Evolutionary conservation across 2,797 vertebrate genomes (phyloP).

Genomic region (Pseudocheirus occidentalis): DNA sequence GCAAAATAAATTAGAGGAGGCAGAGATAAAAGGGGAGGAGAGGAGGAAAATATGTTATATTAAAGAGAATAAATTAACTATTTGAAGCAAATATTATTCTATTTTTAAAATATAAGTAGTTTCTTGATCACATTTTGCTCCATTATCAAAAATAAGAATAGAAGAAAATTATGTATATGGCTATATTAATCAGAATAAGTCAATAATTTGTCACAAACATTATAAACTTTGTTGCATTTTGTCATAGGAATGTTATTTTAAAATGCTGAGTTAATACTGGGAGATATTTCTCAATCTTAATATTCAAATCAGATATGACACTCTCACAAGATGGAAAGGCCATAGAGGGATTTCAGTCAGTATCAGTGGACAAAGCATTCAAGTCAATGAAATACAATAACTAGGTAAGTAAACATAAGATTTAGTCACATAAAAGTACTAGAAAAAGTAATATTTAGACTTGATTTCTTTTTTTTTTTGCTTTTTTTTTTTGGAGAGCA

Average conservation of each 20-base stretch:
- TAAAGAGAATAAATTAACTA: neutral
- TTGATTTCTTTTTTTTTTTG: too few relatives aligned
- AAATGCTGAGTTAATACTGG: neutral
- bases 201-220: neutral
- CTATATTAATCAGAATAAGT: neutral
- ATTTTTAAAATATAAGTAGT: neutral
- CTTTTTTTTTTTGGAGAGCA: too few relatives aligned
- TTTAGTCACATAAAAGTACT: neutral
- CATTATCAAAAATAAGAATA: neutral
- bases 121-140: neutral
- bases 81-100: neutral
- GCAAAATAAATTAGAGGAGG: neutral
- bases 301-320: neutral
- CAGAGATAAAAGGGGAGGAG: neutral
- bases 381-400: neutral
- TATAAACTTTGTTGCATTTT: neutral
- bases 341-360: neutral
- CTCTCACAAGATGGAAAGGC: neutral
- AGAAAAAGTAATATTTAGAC: neutral
- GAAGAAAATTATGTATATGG: neutral
- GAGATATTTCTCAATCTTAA: neutral
- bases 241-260: neutral
- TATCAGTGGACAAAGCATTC: neutral
- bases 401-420: neutral
- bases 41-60: neutral